A percentile compares a stretch with the other conserved stretches of the same genome.
Evolutionary conservation across 2,888 invertebrate species (phyloP).

Genomic region (Germaria angustata): DNA sequence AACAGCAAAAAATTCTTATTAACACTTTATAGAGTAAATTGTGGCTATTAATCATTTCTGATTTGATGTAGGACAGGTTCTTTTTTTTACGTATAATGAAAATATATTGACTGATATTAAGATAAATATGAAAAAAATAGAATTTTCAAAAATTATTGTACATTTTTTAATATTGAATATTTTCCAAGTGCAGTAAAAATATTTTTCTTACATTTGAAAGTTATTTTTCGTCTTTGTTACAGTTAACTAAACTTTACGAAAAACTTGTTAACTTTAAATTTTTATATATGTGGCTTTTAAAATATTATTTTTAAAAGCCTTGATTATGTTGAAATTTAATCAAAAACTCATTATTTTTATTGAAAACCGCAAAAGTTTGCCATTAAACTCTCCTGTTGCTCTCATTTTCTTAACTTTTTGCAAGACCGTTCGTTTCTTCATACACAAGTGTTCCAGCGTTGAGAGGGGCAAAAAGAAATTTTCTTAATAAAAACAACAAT

Average conservation of each 20-base stretch:
- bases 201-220: background rate
- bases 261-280: background rate
- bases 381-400: conserved; percentile 5
- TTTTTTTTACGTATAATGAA: background rate
- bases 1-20: conserved; percentile 35
- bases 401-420: background rate
- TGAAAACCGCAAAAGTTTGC: conserved; percentile 42
- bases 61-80: conserved; percentile 7
- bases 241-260: background rate
- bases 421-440: background rate
- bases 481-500: conserved; percentile 12
- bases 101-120: background rate
- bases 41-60: conserved; percentile 52
- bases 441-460: conserved; percentile 29
- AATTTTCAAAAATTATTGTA: background rate
- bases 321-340: conserved; percentile 59
- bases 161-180: background rate
- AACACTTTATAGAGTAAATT: conserved; percentile 49
- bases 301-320: conserved; percentile 16
- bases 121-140: background rate
- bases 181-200: background rate
- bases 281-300: background rate
- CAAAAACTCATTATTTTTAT: conserved; percentile 59
- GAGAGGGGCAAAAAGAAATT: background rate
- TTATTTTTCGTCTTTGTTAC: background rate